Evolutionary conservation across 1,140 invertebrate genomes (phyloP).

Genomic region (Globodera ellingtonae): DNA sequence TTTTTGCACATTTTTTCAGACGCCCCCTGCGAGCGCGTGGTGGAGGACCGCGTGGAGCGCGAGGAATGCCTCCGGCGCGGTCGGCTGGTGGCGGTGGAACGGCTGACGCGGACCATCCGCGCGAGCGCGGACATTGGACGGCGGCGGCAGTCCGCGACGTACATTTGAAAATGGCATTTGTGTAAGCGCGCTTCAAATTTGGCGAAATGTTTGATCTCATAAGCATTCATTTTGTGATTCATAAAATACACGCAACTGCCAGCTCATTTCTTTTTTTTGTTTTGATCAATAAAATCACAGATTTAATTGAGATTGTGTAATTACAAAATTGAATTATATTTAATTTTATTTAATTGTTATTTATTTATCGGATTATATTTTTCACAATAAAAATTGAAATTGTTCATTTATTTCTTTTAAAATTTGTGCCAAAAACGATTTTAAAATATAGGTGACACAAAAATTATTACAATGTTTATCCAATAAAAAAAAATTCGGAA

Average conservation of each 20-base stretch:
- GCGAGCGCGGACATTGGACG: constrained; percentile 6
- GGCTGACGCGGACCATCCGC: constrained; percentile 12
- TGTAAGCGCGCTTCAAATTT: neutral
- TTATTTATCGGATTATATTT: too few relatives aligned
- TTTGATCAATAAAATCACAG: neutral
- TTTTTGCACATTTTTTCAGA: neutral
- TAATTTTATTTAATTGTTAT: neutral
- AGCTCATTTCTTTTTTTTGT: neutral
- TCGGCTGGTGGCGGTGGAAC: constrained; percentile 22
- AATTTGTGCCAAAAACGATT: too few relatives aligned
- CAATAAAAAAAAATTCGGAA: too few relatives aligned
- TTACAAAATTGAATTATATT: neutral
- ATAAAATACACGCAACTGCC: neutral
- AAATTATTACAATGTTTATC: too few relatives aligned
- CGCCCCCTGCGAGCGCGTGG: constrained; percentile 5
- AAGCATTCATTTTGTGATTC: neutral
- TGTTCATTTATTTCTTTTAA: too few relatives aligned
- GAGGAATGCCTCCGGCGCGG: constrained; percentile 16
- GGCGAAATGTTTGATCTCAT: neutral
- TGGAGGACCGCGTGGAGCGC: constrained; percentile 28
- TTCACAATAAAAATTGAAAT: too few relatives aligned
- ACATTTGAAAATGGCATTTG: neutral
- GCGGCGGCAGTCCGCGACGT: neutral
- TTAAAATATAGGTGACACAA: too few relatives aligned
- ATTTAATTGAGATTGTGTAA: neutral